phyloP scores from a whole-genome alignment of 2,797 vertebrate species.

The Halcyon badia region DNA sequence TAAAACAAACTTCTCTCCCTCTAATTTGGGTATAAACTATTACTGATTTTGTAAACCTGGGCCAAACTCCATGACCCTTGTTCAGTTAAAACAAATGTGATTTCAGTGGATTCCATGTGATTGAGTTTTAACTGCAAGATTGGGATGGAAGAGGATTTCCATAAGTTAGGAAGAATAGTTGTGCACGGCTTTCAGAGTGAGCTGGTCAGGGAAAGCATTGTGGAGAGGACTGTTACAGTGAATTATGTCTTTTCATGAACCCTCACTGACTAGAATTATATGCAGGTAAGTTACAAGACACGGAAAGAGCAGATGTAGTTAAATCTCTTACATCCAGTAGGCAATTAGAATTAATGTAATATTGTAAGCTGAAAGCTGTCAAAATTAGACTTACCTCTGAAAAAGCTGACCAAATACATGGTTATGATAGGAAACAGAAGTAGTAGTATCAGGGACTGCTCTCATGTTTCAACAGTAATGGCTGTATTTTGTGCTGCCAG shows the following conservation, averaged over 20 bases:
- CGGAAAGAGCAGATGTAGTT: neutral
- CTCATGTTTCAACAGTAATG: neutral
- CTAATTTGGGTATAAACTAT: neutral
- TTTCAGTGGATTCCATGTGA: neutral
- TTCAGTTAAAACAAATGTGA: neutral
- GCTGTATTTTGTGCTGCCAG: neutral
- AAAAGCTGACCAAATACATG: neutral
- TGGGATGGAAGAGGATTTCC: neutral
- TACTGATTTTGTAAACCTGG: neutral
- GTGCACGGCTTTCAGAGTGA: neutral
- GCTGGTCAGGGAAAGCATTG: neutral
- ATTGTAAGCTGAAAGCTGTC: neutral
- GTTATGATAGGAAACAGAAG: neutral
- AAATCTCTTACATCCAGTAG: neutral
- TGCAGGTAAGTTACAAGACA: neutral
- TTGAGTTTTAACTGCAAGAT: neutral
- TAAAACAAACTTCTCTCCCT: rapidly evolving
- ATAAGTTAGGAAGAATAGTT: neutral
- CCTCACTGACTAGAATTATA: neutral
- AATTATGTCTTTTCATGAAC: neutral
- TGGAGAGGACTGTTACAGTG: neutral
- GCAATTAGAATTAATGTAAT: neutral
- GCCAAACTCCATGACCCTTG: neutral
- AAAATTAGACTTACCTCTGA: neutral
- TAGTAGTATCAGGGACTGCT: neutral